Evolutionary conservation across 2,888 invertebrate species (phyloP), one percentile per base, ranked within the genome.

Genomic region (Oscheius sp.): DNA sequence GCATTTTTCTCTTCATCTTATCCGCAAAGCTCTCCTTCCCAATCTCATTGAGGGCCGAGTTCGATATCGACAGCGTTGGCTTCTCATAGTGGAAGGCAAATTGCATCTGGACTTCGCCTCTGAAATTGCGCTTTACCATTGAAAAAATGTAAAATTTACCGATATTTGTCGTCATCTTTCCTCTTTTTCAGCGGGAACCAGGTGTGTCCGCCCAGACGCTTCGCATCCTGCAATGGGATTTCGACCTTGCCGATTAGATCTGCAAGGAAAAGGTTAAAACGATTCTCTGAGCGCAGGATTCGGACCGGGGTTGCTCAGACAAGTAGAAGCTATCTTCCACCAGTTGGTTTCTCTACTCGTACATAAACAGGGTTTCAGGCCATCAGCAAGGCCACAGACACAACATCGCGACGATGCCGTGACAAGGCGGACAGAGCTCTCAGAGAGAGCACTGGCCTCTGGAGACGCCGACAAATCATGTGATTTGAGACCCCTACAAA

Each of bases 71-170:
- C 63, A 79, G 75, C 7, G 78, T 73, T 32, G 83, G 77, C 53
- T 81, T 81, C 70, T 81, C 80, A 71, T 81, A 85, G 29, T 74
- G 62, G 74, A 87, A 86, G n/a, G 82, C 77, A 70, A 85, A 79
- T 7, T 75, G 72, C 42, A 87, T 63, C 51, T 84, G 79, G 29
- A 82, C 76, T 63, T 82, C 82, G 55, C 82, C 82, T 57, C 84
- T 76, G 53, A 48, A 76, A 76, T 9, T 10, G 2, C 2, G 11
- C 21, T 33, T 10, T 33, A 21, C 21, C 21, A 21, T 21, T 21
- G 21, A 21, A 21, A 21, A 21, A 21, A 21, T 32, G 2, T 51
- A 35, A 7, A 10, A 53, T 53, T 3, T 42, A 74, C 74, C 70
- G 35, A 53, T 74, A 70, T 50, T 84, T 84, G 58, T 83, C 81